Conservation (phyloP, 30 jellyfish, hydroid and myxozoan species). For the Pseudorhiza aurosa region DNA sequence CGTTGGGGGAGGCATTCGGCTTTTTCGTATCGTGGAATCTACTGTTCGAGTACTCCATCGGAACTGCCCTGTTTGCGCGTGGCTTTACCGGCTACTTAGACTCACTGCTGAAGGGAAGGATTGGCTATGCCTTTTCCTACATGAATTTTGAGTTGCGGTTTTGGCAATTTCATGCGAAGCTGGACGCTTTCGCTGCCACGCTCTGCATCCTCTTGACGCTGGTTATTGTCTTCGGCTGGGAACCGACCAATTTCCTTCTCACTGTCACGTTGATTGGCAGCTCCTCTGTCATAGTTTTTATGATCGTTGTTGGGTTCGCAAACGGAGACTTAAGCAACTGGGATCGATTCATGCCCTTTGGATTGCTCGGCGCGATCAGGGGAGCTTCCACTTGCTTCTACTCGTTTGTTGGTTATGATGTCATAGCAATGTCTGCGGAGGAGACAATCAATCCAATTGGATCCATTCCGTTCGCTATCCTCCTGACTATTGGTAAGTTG, state of each 20-base stretch:
- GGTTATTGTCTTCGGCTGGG: conserved; percentile 66
- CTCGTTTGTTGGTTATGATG: conserved; percentile 92
- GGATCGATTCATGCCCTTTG: conserved; percentile 72
- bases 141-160: conserved; percentile 38
- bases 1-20: conserved; percentile 90
- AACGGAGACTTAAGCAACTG: conserved; percentile 59
- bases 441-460: conserved; percentile 72
- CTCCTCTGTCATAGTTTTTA: conserved; percentile 11
- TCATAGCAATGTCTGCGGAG: conserved; percentile 81
- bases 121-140: conserved; percentile 14
- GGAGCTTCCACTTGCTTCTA: conserved; percentile 93
- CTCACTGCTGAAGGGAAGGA: conserved; percentile 46
- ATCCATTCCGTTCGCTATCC: conserved; percentile 66
- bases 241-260: conserved; percentile 61
- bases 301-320: conserved; percentile 57
- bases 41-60: conserved; percentile 80
- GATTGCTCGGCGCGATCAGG: conserved; percentile 62
- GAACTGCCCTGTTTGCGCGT: conserved; percentile 87
- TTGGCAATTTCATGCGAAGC: conserved; percentile 44
- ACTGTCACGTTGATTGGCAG: conserved; percentile 33
- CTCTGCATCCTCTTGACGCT: conserved; percentile 37
- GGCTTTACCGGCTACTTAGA: conserved; percentile 82
- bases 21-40: conserved; percentile 92
- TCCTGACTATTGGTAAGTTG: conserved; percentile 69
- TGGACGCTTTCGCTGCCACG: conserved; percentile 57